Evolutionary conservation across 2,797 vertebrate genomes (phyloP).

Genomic region (Artibeus lituratus): DNA sequence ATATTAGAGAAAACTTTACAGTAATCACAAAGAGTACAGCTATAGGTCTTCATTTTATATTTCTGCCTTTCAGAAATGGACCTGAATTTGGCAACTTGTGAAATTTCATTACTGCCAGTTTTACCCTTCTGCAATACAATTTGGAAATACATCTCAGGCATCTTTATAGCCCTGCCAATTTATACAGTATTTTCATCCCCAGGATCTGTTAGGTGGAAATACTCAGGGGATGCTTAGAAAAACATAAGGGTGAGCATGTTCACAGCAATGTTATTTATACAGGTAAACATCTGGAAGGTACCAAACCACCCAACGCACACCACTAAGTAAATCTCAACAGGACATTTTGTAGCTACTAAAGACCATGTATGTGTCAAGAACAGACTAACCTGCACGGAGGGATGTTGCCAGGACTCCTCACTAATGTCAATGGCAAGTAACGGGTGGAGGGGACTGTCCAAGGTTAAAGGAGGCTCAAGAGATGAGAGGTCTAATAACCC

Average conservation of each 20-base stretch:
- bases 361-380: neutral
- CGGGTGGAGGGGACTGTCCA: neutral
- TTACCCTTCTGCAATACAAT: neutral
- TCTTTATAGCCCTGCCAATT: neutral
- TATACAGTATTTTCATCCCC: neutral
- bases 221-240: neutral
- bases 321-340: neutral
- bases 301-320: neutral
- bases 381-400: neutral
- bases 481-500: neutral
- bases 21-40: neutral
- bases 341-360: neutral
- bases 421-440: neutral
- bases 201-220: neutral
- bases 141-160: neutral
- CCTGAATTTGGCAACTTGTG: neutral
- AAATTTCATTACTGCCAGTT: neutral
- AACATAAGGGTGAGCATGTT: neutral
- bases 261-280: neutral
- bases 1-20: neutral
- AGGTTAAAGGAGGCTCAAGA: neutral
- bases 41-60: neutral
- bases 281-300: neutral
- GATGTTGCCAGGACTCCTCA: neutral
- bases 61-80: neutral